phyloP scores from a whole-genome alignment of 2,113 vertebrate species.

The Pantherophis guttatus region DNA sequence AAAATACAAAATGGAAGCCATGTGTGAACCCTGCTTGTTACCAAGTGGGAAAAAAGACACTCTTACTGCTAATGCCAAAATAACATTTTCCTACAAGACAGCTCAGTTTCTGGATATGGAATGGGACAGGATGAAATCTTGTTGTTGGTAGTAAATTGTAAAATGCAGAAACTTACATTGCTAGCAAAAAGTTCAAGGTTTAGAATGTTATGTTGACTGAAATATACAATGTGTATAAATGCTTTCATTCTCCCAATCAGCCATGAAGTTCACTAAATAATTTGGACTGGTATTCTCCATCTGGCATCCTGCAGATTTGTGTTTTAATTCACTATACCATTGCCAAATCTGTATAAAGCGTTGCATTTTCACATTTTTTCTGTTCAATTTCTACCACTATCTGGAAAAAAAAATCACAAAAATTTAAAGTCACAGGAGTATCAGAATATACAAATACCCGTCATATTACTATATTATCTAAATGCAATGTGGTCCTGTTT shows the following conservation, averaged over 20 bases:
- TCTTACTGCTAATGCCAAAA: background rate
- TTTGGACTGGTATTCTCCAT: background rate
- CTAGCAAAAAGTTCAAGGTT: background rate
- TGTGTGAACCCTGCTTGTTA: background rate
- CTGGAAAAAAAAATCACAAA: background rate
- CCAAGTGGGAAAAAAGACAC: background rate
- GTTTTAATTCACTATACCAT: background rate
- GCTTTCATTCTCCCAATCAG: background rate
- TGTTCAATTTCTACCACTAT: background rate
- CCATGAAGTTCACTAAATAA: background rate
- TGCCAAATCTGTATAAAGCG: background rate
- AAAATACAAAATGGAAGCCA: background rate
- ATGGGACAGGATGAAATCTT: background rate
- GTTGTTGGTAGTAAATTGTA: background rate
- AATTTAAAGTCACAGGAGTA: background rate
- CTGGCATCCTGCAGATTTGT: background rate
- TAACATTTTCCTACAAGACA: background rate
- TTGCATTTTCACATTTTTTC: background rate
- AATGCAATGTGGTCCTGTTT: background rate
- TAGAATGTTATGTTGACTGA: background rate
- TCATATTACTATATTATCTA: constrained; percentile 1
- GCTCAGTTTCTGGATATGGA: background rate
- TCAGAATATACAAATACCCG: background rate
- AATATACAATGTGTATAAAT: background rate
- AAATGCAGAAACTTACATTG: background rate